These are phyloP conservation scores for Sitophilus oryzae DNA, from an alignment of 1,140 invertebrate species.

Conservation along the genomic window DNA sequence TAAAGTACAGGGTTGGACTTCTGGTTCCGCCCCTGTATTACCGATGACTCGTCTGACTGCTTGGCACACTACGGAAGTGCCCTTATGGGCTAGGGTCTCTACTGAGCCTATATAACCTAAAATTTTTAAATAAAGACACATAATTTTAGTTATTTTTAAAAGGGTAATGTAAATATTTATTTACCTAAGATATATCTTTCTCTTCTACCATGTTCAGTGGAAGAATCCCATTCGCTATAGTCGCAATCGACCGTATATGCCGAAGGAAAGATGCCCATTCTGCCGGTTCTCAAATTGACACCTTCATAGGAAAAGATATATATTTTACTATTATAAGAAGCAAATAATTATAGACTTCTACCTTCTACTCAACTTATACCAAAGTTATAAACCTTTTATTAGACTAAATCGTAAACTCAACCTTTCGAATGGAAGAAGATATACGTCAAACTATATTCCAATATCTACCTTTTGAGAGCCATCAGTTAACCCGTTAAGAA, in stretches of 20 bases:
- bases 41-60: constrained; percentile 77
- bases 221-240: constrained; percentile 88
- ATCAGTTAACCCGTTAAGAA: too few relatives aligned
- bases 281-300: constrained; percentile 86
- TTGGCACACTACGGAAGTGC: constrained; percentile 79
- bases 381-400: too few relatives aligned
- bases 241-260: constrained; percentile 95
- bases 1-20: constrained; percentile 74
- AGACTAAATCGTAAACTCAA: too few relatives aligned
- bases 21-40: constrained; percentile 58
- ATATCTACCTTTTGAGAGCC: too few relatives aligned
- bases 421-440: too few relatives aligned
- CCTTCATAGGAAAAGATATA: constrained; percentile 50
- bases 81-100: constrained; percentile 91
- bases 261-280: constrained; percentile 92
- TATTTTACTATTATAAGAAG: background rate
- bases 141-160: too few relatives aligned
- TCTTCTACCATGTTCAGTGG: constrained; percentile 74
- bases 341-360: too few relatives aligned
- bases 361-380: too few relatives aligned
- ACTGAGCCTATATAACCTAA: constrained; percentile 86
- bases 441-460: too few relatives aligned
- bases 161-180: too few relatives aligned
- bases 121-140: background rate
- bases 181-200: constrained; percentile 77